phyloP scores from a whole-genome alignment of 1,140 invertebrate genomes.

The Rhagoletis zephyria region DNA sequence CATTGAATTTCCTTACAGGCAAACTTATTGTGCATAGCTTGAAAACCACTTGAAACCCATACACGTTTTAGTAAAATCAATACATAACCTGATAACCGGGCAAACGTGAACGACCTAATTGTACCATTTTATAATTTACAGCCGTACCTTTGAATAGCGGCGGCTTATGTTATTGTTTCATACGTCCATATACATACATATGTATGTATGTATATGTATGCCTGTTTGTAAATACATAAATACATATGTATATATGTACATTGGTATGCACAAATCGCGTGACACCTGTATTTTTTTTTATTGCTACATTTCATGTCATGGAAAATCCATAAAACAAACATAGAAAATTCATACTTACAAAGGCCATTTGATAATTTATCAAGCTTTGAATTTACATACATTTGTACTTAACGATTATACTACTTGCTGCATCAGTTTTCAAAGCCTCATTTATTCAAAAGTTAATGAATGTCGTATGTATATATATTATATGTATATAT shows the following conservation, averaged over 20 bases:
- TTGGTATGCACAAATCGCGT: not conserved
- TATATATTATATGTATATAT: too few species aligned
- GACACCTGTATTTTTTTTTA: not conserved
- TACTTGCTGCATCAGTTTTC: too few species aligned
- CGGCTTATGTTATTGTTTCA: too few species aligned
- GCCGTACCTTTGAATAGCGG: not conserved
- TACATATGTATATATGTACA: not conserved
- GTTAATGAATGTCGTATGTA: too few species aligned
- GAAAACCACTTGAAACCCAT: too few species aligned
- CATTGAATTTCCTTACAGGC: too few species aligned
- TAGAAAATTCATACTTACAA: not conserved
- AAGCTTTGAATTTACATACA: not conserved
- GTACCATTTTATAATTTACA: not conserved
- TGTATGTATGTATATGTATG: not conserved
- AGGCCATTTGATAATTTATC: not conserved
- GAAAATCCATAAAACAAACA: slow-evolving; percentile 10
- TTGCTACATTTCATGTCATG: not conserved
- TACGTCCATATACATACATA: too few species aligned
- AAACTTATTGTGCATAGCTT: too few species aligned
- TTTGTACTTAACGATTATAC: not conserved
- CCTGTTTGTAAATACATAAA: not conserved
- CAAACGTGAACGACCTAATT: not conserved
- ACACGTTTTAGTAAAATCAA: not conserved
- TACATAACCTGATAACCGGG: not conserved
- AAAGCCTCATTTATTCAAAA: too few species aligned